Evolutionary conservation across 2,888 invertebrate species (phyloP), one percentile per base, ranked within the genome.

Genomic region (Sarcophaga variegata): DNA sequence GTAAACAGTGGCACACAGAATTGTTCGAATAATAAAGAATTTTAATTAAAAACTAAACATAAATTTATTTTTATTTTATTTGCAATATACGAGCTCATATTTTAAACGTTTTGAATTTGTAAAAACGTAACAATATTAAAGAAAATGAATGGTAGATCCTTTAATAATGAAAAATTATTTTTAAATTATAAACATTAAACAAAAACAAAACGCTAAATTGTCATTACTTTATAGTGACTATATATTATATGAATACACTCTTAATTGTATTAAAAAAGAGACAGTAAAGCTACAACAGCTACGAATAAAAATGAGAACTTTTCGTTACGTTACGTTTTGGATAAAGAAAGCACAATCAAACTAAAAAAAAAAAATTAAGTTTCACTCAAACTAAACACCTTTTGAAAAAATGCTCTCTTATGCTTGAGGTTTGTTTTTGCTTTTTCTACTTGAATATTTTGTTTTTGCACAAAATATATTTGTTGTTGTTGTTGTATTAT

Each of bases 391-490:
- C 37, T 37, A 37, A 82, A 78, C 20, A 75, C 79, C 71, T 79
- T 81, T 78, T 37, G 8, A 10, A 37, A 37, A 75, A 75, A 62
- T 37, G 49, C 84, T 79, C 81, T 79, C 72, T 86, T 74, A 37
- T 54, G 74, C 4, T 47, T 71, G 70, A 62, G 62, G 62, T 62
- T 59, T 27, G 4, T 27, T 27, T 37, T 37, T 37, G 37, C 37
- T 37, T 37, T 37, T 37, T 37, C 37, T 37, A 37, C 37, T 8
- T 37, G 37, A 10, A 2, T 20, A 14, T 71, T 8, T 8, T 67
- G 22, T 85, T 82, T 87, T 81, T 85, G 80, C 83, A 72, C 83
- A 86, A 81, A 62, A 49, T 25, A 22, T 54, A 77, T 62, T 6
- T 37, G 37, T 37, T 37, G 37, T 37, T 37, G 37, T 1, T 10